A percentile compares a stretch with the other conserved stretches of the same genome.
phyloP scores from a whole-genome alignment of 2,888 invertebrate species.

The Heteromyza rotundicornis region DNA sequence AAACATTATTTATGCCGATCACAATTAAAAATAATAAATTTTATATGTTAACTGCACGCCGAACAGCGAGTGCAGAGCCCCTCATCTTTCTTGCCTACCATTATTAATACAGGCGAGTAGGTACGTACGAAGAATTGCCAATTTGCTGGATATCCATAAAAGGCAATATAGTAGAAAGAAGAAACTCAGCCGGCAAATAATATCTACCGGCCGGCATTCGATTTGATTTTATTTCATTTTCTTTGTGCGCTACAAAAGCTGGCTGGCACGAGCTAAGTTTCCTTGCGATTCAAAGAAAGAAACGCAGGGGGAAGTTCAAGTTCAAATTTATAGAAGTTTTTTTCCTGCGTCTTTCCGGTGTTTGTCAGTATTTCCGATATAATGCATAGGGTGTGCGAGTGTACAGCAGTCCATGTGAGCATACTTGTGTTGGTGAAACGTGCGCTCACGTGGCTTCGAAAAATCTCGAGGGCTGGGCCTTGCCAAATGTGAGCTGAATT shows the following conservation, averaged over 20 bases:
- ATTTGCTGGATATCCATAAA: neutral
- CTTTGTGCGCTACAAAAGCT: no score
- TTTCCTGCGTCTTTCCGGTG: constrained; percentile 2
- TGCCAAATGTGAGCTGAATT: no score
- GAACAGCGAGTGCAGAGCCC: no score
- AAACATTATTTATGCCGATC: no score
- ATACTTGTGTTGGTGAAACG: neutral
- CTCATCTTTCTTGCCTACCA: no score
- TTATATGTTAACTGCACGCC: no score
- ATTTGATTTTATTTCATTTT: no score
- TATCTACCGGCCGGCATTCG: neutral
- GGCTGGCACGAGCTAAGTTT: neutral
- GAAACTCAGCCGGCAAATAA: neutral
- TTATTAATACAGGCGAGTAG: no score
- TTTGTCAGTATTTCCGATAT: neutral
- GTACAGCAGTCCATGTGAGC: neutral
- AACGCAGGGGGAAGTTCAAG: constrained; percentile 22
- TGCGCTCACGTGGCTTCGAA: constrained; percentile 3
- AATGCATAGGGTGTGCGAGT: neutral
- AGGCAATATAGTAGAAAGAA: neutral
- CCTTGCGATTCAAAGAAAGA: neutral
- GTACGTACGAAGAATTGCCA: no score
- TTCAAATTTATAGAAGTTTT: constrained; percentile 23
- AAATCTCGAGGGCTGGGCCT: no score
- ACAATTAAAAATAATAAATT: no score